A percentile compares a stretch with the other conserved stretches of the same genome.
Evolutionary conservation across 2,797 vertebrate species (phyloP).

Genomic region (Antrozous pallidus): DNA sequence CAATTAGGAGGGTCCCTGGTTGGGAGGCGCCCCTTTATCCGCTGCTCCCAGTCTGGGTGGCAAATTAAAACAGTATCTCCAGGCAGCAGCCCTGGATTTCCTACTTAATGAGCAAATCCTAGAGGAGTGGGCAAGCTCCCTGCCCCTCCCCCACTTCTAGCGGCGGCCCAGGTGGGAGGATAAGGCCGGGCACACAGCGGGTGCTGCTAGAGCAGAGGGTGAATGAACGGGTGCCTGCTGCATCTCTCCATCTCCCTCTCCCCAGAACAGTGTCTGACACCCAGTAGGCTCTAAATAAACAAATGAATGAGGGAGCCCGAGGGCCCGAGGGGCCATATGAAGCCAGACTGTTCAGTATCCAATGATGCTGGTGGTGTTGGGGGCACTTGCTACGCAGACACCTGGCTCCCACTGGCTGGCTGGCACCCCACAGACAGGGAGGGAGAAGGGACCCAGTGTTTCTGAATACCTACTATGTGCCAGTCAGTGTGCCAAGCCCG

Average conservation of each 20-base stretch:
- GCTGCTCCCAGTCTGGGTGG: background rate
- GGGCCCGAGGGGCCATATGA: background rate
- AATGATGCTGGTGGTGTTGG: background rate
- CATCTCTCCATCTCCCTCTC: rapidly evolving
- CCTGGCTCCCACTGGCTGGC: background rate
- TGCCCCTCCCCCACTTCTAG: background rate
- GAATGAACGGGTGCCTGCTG: rapidly evolving
- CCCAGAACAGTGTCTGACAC: background rate
- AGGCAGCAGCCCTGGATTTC: background rate
- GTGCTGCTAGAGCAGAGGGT: background rate
- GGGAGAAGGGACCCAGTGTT: background rate
- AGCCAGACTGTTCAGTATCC: background rate
- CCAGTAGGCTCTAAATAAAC: background rate
- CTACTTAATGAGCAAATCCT: constrained; percentile 14
- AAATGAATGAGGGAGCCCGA: background rate
- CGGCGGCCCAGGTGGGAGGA: background rate
- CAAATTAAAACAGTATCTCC: background rate
- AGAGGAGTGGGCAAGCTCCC: background rate
- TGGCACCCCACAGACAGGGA: background rate
- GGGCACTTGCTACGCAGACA: rapidly evolving
- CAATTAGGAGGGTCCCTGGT: background rate
- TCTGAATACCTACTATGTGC: background rate
- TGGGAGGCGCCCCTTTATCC: background rate
- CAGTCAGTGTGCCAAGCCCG: rapidly evolving
- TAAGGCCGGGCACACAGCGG: rapidly evolving